phyloP scores from a whole-genome alignment of 2,113 vertebrate species.

The Capreolus pygargus region DNA sequence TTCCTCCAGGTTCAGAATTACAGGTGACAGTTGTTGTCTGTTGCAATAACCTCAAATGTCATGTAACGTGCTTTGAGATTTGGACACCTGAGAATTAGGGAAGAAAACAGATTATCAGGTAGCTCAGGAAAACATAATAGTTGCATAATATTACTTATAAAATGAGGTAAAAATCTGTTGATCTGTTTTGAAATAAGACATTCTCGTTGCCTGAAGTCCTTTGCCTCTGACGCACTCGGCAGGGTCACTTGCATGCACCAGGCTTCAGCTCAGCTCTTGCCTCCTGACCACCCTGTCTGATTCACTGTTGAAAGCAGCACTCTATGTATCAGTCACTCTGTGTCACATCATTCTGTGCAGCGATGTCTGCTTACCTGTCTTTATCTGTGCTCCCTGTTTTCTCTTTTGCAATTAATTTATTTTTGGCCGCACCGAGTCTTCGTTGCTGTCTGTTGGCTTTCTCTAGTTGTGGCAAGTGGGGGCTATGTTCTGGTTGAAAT shows the following conservation, averaged over 20 bases:
- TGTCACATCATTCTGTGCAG: not conserved
- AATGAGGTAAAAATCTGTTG: not conserved
- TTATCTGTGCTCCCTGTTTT: not conserved
- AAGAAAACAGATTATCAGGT: not conserved
- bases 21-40: not conserved
- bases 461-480: not conserved
- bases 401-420: not conserved
- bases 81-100: not conserved
- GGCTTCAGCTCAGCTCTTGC: not conserved
- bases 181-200: not conserved
- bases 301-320: not conserved
- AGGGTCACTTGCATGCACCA: not conserved
- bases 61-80: not conserved
- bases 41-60: not conserved
- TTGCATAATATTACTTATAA: not conserved
- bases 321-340: not conserved
- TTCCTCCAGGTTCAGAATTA: slow-evolving; percentile 1
- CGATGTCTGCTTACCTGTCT: not conserved
- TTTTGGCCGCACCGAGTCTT: not conserved
- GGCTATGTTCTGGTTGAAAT: not conserved
- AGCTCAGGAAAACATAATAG: not conserved
- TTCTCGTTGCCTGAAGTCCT: not conserved
- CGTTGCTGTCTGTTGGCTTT: not conserved
- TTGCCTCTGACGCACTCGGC: not conserved
- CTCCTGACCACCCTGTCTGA: not conserved